These are phyloP conservation scores for Belonocnema kinseyi DNA, from an alignment of 1,140 invertebrate species.

Conservation along the genomic window DNA sequence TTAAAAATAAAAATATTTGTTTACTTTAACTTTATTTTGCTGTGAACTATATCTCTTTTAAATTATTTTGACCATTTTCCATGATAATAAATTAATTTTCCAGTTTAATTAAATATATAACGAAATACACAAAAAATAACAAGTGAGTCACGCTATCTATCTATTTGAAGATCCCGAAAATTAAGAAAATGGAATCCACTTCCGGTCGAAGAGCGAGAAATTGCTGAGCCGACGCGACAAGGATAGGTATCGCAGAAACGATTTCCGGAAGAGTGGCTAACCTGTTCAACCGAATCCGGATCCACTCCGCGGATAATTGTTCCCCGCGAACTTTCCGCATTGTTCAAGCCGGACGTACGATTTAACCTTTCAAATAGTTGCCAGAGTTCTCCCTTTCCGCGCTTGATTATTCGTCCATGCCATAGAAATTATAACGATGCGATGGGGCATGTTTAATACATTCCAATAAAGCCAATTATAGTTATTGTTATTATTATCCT, in stretches of 20 bases:
- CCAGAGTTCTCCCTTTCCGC: conserved; percentile 19
- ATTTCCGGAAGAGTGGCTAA: conserved; percentile 23
- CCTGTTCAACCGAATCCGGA: conserved; percentile 25
- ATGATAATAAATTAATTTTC: no score
- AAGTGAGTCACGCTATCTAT: not conserved
- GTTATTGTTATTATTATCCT: conserved; percentile 31
- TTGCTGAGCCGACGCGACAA: not conserved
- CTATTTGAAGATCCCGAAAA: not conserved
- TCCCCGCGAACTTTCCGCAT: conserved; percentile 25
- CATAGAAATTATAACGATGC: conserved; percentile 24
- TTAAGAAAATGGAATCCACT: conserved; percentile 6
- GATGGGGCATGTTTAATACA: conserved; percentile 30
- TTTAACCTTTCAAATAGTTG: conserved; percentile 23
- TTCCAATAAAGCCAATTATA: conserved; percentile 32
- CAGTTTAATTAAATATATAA: no score
- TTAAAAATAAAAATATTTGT: no score
- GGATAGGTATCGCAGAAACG: conserved; percentile 4
- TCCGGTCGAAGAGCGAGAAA: conserved; percentile 4
- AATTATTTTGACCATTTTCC: no score
- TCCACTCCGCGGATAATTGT: conserved; percentile 27
- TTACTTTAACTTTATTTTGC: no score
- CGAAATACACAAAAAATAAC: no score
- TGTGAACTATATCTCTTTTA: no score
- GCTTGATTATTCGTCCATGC: conserved; percentile 30
- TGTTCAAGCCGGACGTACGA: conserved; percentile 29